Evolutionary conservation across 2,113 vertebrate genomes (phyloP), one percentile per base, ranked within the genome.

Genomic region (Gambusia affinis): DNA sequence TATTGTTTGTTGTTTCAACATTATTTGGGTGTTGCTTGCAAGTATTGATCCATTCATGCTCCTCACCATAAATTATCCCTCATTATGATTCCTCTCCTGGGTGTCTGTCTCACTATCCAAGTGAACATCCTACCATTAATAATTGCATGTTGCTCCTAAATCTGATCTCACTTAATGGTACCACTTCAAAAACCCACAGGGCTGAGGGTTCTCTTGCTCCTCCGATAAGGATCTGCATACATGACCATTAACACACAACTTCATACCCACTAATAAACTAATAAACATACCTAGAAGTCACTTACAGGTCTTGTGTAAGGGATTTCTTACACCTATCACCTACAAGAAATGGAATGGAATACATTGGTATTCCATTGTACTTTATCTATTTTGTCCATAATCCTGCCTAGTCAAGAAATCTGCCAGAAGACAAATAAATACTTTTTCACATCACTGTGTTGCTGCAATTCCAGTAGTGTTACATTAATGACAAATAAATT

Each of bases 181-280:
- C 31, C 70, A 77, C 74, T 67, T 63, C 30, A 70, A 72, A 73
- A 27, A 51, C 68, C 75, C 60, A 51, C 15, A 17, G 35, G 72
- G 70, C 75, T 44, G 44, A 30, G 30, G 30, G 47, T 62, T 67
- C 70, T 83, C 67, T 62, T 67, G 57, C 70, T 82, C 70, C 74
- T 76, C 84, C 79, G 81, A 87, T 74, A 78, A 54, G 67, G 47
- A 87, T 83, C 70, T 86, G 76, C 78, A 85, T 80, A 79, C 37
- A 62, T 44, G 30, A 68, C 90, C 64, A 83, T 75, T 75, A 79
- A 88, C 72, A 76, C 17, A 79, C 33, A 57, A 62, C 3, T 10
- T 60, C 51, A 60, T 76, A 8, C 65, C 33, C 72, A 72, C 4
- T 24, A 44, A 70, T 27, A 67, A 3, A 30, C 30, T 30, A 30